Conservation (phyloP, 2,888 invertebrate species). For the Eilema griseolum region DNA sequence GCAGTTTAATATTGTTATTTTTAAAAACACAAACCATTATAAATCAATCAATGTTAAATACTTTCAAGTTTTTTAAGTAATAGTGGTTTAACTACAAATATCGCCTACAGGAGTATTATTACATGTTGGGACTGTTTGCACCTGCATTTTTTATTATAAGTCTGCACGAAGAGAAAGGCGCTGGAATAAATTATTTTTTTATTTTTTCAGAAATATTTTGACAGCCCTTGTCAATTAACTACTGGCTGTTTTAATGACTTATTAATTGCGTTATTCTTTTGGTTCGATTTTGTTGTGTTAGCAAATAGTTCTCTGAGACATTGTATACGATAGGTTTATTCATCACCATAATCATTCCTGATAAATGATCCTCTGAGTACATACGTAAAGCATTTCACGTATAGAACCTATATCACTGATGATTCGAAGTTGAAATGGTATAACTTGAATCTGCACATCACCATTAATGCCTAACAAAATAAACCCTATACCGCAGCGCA, state of each 20-base stretch:
- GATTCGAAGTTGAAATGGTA: too few species aligned
- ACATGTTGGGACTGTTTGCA: constrained; percentile 22
- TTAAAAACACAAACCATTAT: constrained; percentile 30
- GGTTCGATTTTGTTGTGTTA: too few species aligned
- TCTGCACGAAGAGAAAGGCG: not conserved
- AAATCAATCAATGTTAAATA: constrained; percentile 29
- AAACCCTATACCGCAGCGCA: not conserved
- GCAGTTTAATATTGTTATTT: constrained; percentile 28
- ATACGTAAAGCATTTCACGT: too few species aligned
- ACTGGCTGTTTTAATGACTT: not conserved
- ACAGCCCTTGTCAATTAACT: not conserved
- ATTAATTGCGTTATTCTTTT: not conserved
- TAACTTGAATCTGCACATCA: too few species aligned
- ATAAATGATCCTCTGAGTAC: too few species aligned
- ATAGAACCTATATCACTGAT: too few species aligned
- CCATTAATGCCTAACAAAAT: too few species aligned
- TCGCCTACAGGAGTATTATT: constrained; percentile 25
- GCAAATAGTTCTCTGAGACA: too few species aligned
- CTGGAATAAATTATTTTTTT: not conserved
- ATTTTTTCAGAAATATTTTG: not conserved
- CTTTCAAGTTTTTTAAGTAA: constrained; percentile 28
- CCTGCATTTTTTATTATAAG: not conserved
- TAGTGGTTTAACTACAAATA: constrained; percentile 20
- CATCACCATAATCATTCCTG: too few species aligned
- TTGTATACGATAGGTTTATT: too few species aligned